Evolutionary conservation across 2,888 invertebrate genomes (phyloP), one percentile per base, ranked within the genome.

Genomic region (Dromius quadrimaculatus): DNA sequence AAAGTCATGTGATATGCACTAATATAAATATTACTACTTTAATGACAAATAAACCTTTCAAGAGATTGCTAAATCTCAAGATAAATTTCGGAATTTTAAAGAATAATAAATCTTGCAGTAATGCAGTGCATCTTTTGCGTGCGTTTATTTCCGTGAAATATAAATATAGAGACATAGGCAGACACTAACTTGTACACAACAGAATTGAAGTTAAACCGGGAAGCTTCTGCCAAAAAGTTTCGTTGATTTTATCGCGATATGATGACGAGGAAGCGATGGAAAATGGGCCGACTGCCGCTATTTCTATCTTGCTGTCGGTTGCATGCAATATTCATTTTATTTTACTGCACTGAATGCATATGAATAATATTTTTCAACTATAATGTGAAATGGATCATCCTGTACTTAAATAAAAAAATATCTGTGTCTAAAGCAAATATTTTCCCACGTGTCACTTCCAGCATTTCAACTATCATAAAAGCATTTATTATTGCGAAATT

Each of bases 141-240:
- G 13, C 36, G 43, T 43, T 28, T 43, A 62, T 62, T 62, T 62
- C 43, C 36, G 62, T 62, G 62, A 62, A 62, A 23, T 62, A 15
- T 43, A 62, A 62, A 62, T 62, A 38, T 62, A 62, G 41, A 22
- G 32, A 5, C 22, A 43, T 13, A 28, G 50, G 11, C 50, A 28
- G 50, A 28, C 28, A 11, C 23, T 23, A 54, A 28, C 28, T 28
- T 3, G 5, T 41, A 15, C 6, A 54, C 50, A 62, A 62, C 43
- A 62, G 43, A 62, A 15, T 62, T 62, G 43, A 43, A 62, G 41
- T 43, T 62, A 28, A 23, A 23, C 20, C 22, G 22, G 41, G 23
- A 28, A 43, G 8, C 62, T 41, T 62, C 62, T 62, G 62, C 62
- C 62, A 62, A 62, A 62, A 62, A 43, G 62, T 62, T n/a, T 62